Evolutionary conservation across 2,888 invertebrate species (phyloP).

Genomic region (Cheilosia grossa): DNA sequence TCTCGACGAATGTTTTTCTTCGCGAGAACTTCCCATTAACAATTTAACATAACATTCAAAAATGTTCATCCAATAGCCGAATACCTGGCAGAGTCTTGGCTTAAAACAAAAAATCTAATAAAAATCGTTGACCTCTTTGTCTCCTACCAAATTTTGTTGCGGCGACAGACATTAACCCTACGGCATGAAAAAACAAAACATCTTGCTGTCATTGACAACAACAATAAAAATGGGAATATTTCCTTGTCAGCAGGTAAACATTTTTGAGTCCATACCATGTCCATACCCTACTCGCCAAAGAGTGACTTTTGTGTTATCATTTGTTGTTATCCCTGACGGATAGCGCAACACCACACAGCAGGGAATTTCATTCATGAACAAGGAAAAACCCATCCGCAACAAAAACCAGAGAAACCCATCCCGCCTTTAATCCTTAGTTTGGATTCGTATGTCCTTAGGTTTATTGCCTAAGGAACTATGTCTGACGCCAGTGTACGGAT

Average conservation of each 20-base stretch:
- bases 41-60: too few species aligned
- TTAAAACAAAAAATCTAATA: not conserved
- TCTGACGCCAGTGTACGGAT: conserved; percentile 66
- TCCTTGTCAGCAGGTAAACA: conserved; percentile 33
- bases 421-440: conserved; percentile 43
- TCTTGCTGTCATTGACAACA: conserved; percentile 15
- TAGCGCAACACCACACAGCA: conserved; percentile 74
- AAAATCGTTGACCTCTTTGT: conserved; percentile 5
- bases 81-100: too few species aligned
- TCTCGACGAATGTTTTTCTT: not conserved
- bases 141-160: conserved; percentile 23
- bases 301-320: conserved; percentile 61
- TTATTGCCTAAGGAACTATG: conserved; percentile 45
- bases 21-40: too few species aligned
- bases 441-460: conserved; percentile 24
- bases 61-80: too few species aligned
- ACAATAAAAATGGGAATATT: conserved; percentile 6
- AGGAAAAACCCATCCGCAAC: conserved; percentile 21
- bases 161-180: conserved; percentile 47
- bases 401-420: conserved; percentile 20
- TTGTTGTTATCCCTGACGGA: conserved; percentile 43
- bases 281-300: conserved; percentile 11
- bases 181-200: conserved; percentile 12
- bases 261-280: not conserved
- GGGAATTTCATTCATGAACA: conserved; percentile 77